These are phyloP conservation scores for Syngnathus scovelli DNA, from an alignment of 2,113 vertebrate genomes.

Conservation along the genomic window DNA sequence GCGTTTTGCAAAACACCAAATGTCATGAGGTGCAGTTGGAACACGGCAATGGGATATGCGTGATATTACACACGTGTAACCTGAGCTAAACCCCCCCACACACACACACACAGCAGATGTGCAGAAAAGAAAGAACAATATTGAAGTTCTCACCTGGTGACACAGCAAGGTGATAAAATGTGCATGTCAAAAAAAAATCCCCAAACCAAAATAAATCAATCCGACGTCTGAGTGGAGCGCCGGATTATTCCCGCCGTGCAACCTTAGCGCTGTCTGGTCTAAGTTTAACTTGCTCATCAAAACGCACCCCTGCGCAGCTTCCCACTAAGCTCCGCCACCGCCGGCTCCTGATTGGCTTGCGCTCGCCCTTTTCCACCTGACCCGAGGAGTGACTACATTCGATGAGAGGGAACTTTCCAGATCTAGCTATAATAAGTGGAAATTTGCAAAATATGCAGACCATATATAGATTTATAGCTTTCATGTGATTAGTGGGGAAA, in stretches of 20 bases:
- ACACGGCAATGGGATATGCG: conserved; percentile 18
- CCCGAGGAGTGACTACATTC: neutral
- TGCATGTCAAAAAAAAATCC: conserved; percentile 39
- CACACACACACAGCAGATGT: neutral
- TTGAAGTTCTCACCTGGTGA: conserved; percentile 55
- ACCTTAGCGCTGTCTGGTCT: neutral
- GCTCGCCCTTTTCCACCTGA: neutral
- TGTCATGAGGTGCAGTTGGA: conserved; percentile 9
- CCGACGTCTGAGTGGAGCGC: neutral
- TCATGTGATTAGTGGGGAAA: neutral
- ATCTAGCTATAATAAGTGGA: neutral
- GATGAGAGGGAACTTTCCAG: neutral
- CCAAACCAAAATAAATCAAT: neutral
- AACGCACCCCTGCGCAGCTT: neutral
- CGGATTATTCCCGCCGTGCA: conserved; percentile 11
- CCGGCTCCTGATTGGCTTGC: neutral
- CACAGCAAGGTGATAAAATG: conserved; percentile 61
- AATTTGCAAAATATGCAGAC: neutral
- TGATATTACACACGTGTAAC: conserved; percentile 10
- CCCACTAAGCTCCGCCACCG: neutral
- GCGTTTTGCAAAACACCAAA: neutral
- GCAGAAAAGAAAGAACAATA: conserved; percentile 11
- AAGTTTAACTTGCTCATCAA: neutral
- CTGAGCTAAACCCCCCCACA: conserved; percentile 1
- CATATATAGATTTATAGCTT: neutral